Percentiles rank a stretch among this genome's conserved stretches.
phyloP scores from a whole-genome alignment of 1,140 invertebrate genomes.

The Cotesia chilonis region DNA sequence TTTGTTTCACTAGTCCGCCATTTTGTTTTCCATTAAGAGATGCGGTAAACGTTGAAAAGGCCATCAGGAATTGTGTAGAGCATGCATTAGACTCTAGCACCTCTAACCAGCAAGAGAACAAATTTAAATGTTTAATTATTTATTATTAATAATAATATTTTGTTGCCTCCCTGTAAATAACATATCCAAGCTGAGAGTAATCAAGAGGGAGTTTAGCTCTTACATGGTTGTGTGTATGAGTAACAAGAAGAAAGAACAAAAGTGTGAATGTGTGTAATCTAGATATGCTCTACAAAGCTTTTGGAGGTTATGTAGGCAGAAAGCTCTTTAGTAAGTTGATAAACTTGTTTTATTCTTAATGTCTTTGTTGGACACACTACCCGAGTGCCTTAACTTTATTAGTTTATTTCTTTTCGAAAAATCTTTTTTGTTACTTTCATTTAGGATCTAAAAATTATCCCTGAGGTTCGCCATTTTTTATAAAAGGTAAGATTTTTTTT shows the following conservation, averaged over 20 bases:
- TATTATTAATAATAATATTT: not conserved
- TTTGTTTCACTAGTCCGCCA: not conserved
- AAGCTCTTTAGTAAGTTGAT: slow-evolving; percentile 31
- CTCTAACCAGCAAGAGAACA: slow-evolving; percentile 15
- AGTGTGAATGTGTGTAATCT: slow-evolving; percentile 13
- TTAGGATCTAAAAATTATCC: slow-evolving; percentile 1
- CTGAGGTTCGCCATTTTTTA: no score
- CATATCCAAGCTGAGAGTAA: no score
- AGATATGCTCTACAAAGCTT: slow-evolving; percentile 27
- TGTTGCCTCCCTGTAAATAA: not conserved
- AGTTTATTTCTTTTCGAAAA: slow-evolving; percentile 18
- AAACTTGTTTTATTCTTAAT: slow-evolving; percentile 29
- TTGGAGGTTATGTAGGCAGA: slow-evolving; percentile 37
- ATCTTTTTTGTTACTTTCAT: not conserved
- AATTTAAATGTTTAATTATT: not conserved
- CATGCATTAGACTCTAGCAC: slow-evolving; percentile 47
- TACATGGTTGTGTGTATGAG: slow-evolving; percentile 1
- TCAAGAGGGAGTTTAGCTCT: no score
- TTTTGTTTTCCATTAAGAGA: slow-evolving; percentile 15
- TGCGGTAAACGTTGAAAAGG: slow-evolving; percentile 43
- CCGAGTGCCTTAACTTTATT: slow-evolving; percentile 58
- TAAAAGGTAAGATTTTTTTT: no score
- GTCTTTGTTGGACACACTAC: slow-evolving; percentile 35
- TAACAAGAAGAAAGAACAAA: no score
- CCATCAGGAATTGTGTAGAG: slow-evolving; percentile 51